These are phyloP conservation scores for Apeira syringaria DNA, from an alignment of 2,888 invertebrate species.

Conservation along the genomic window DNA sequence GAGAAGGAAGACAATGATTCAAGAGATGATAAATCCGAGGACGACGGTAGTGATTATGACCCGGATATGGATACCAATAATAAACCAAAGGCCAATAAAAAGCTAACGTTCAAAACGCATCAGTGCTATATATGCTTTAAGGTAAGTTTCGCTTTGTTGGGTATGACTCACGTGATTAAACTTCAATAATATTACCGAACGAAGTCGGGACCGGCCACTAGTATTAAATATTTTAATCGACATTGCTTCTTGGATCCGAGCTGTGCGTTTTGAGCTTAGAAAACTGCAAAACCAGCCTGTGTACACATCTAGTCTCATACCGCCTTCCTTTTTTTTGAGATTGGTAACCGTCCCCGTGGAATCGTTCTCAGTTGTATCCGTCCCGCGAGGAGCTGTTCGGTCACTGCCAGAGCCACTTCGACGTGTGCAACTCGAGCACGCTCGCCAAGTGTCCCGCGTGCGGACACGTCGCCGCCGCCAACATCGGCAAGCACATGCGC, in stretches of 20 bases:
- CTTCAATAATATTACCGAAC: too few relatives aligned
- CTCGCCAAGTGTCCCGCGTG: constrained; percentile 67
- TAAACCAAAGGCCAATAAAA: constrained; percentile 27
- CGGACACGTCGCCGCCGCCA: constrained; percentile 43
- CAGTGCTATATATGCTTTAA: constrained; percentile 71
- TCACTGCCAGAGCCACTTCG: constrained; percentile 64
- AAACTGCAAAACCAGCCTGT: too few relatives aligned
- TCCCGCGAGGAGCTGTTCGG: constrained; percentile 51
- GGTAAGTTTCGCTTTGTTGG: too few relatives aligned
- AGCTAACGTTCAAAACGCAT: constrained; percentile 50
- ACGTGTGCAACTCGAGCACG: constrained; percentile 52
- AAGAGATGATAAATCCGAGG: constrained; percentile 4
- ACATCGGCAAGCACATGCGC: constrained; percentile 45
- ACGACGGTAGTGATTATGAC: constrained; percentile 9
- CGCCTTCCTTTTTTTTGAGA: too few relatives aligned
- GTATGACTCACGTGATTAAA: too few relatives aligned
- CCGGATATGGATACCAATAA: constrained; percentile 1
- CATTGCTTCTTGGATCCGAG: too few relatives aligned
- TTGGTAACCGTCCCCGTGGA: too few relatives aligned
- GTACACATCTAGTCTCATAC: too few relatives aligned
- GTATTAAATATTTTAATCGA: too few relatives aligned
- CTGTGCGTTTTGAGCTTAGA: too few relatives aligned
- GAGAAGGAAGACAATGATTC: neutral
- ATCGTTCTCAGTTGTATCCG: constrained; percentile 58
- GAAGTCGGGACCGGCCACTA: too few relatives aligned